A percentile compares a stretch with the other conserved stretches of the same genome.
phyloP scores from a whole-genome alignment of 2,797 vertebrate species.

The Gorsachius magnificus region DNA sequence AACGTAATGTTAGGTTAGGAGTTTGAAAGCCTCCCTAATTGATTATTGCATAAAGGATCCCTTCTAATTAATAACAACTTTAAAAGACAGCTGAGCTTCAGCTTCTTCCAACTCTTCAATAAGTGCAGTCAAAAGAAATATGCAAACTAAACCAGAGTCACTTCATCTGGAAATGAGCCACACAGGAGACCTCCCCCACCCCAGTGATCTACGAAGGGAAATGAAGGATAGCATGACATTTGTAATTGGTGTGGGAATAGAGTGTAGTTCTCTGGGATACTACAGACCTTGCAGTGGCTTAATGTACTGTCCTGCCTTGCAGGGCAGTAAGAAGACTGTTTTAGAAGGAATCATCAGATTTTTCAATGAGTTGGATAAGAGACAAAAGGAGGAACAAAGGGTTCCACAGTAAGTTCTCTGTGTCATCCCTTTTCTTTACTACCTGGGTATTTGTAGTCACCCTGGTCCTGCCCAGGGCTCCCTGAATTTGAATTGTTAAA shows the following conservation, averaged over 20 bases:
- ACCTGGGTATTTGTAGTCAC: background rate
- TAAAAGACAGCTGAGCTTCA: background rate
- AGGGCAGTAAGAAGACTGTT: conserved; percentile 92
- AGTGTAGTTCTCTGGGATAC: background rate
- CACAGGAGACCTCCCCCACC: background rate
- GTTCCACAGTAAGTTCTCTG: conserved; percentile 84
- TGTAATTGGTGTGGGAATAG: background rate
- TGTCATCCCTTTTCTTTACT: background rate
- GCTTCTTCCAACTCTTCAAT: background rate
- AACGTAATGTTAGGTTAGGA: background rate
- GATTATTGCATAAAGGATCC: background rate
- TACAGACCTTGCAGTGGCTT: background rate
- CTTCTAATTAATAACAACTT: background rate
- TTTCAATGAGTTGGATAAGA: conserved; percentile 87
- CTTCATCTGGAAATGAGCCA: background rate
- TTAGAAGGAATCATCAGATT: conserved; percentile 90
- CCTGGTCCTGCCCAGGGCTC: background rate
- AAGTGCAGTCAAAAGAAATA: background rate
- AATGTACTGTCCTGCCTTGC: background rate
- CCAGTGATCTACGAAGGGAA: background rate
- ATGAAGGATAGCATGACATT: background rate
- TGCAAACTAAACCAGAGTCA: background rate
- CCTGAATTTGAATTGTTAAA: background rate
- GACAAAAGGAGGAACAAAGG: conserved; percentile 83
- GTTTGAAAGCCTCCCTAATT: conserved; percentile 2